A percentile compares a stretch with the other conserved stretches of the same genome.
Conservation (phyloP, 2,797 vertebrate species). For the Megalops cyprinoides region DNA sequence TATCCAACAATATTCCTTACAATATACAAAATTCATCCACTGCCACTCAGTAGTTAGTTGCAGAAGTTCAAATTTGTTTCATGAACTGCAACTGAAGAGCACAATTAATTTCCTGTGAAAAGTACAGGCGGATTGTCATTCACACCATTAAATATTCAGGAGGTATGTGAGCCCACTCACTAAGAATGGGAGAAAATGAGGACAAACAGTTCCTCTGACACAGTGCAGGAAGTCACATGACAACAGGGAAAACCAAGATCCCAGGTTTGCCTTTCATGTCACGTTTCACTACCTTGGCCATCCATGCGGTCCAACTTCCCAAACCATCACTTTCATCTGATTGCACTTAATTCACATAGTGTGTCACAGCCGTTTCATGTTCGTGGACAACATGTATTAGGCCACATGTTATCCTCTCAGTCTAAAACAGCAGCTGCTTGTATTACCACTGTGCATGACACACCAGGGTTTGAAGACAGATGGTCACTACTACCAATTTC, state of each 20-base stretch:
- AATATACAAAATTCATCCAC: too few relatives aligned
- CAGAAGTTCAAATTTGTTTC: background rate
- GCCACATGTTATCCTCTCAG: background rate
- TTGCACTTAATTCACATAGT: background rate
- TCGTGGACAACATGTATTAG: background rate
- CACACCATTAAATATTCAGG: constrained; percentile 60
- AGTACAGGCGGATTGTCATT: background rate
- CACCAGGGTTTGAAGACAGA: too few relatives aligned
- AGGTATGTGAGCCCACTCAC: constrained; percentile 50
- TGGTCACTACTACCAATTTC: too few relatives aligned
- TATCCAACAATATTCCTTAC: too few relatives aligned
- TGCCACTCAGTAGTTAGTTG: background rate
- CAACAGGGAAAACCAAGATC: constrained; percentile 53
- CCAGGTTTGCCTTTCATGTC: constrained; percentile 55
- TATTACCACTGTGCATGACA: background rate
- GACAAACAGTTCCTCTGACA: constrained; percentile 30
- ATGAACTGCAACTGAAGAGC: background rate
- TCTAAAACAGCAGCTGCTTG: background rate
- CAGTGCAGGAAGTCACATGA: constrained; percentile 48
- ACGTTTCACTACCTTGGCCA: constrained; percentile 33
- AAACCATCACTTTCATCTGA: background rate
- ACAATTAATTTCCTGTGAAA: background rate
- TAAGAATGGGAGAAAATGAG: constrained; percentile 42
- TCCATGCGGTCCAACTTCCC: constrained; percentile 8
- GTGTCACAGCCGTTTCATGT: too few relatives aligned